A percentile compares a stretch with the other conserved stretches of the same genome.
Evolutionary conservation across 2,113 vertebrate species (phyloP).

Genomic region (Ivindomyrus marchei): DNA sequence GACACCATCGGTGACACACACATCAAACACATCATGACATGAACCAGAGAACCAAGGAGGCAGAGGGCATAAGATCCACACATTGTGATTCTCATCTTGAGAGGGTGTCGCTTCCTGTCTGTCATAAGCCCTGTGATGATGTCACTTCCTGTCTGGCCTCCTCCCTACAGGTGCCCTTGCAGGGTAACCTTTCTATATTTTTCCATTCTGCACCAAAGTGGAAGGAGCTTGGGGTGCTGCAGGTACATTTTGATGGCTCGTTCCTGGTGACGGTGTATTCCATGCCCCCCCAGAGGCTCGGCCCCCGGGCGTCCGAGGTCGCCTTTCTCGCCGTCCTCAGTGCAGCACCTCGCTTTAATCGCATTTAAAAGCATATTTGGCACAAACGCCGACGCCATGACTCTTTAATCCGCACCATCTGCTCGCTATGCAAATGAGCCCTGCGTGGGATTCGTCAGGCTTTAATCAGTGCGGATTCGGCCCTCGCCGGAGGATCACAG

Average conservation of each 20-base stretch:
- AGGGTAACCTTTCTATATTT: neutral
- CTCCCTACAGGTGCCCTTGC: neutral
- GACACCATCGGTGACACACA: neutral
- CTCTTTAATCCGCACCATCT: slow-evolving; percentile 33
- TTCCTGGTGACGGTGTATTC: neutral
- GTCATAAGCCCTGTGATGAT: neutral
- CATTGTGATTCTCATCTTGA: neutral
- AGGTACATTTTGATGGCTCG: neutral
- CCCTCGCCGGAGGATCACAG: neutral
- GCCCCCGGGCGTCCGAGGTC: neutral
- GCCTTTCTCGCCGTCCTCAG: neutral
- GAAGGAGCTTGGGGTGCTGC: neutral
- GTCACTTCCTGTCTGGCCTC: neutral
- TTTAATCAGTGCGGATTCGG: slow-evolving; percentile 23
- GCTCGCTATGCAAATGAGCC: slow-evolving; percentile 25
- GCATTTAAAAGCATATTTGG: slow-evolving; percentile 31
- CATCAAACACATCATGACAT: neutral
- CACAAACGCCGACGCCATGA: slow-evolving; percentile 22
- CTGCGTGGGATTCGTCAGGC: slow-evolving; percentile 11
- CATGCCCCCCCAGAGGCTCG: neutral
- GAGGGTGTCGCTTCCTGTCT: neutral
- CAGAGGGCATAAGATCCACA: neutral
- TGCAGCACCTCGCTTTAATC: slow-evolving; percentile 6
- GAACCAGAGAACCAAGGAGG: neutral
- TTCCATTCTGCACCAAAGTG: neutral